These are phyloP conservation scores for Oikopleura dioica DNA, from an alignment of 23 tunicate genomes.

Conservation along the genomic window DNA sequence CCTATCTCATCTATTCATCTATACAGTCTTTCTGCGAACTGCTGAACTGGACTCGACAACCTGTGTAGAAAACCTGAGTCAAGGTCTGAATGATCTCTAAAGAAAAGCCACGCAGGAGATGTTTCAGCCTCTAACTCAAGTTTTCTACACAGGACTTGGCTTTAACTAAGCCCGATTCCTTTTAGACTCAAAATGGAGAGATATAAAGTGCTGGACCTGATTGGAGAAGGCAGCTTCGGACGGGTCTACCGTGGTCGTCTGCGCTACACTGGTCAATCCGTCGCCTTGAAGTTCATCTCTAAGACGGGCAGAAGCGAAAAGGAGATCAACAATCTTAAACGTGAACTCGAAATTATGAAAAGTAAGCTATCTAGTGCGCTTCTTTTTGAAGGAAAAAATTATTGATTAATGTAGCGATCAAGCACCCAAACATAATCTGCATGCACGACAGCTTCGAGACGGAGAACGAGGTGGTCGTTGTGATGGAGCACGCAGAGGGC, in stretches of 20 bases:
- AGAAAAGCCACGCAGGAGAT: too few relatives aligned
- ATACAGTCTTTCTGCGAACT: too few relatives aligned
- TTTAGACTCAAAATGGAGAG: too few relatives aligned
- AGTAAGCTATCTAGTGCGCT: background rate
- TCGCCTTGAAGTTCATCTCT: slow-evolving; percentile 68
- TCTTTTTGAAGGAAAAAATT: background rate
- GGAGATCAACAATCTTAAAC: slow-evolving; percentile 35
- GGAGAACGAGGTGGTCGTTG: slow-evolving; percentile 74
- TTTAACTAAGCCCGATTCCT: too few relatives aligned
- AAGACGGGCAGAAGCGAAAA: slow-evolving; percentile 62
- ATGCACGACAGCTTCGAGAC: slow-evolving; percentile 64
- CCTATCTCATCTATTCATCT: too few relatives aligned
- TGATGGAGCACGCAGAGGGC: slow-evolving; percentile 73
- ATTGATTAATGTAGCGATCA: slow-evolving; percentile 19
- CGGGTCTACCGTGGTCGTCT: slow-evolving; percentile 47
- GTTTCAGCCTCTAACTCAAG: too few relatives aligned
- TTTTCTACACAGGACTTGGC: too few relatives aligned
- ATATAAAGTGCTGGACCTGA: slow-evolving; percentile 43
- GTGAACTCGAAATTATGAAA: slow-evolving; percentile 54
- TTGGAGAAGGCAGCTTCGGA: slow-evolving; percentile 80
- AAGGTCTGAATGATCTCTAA: too few relatives aligned
- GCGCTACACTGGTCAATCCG: slow-evolving; percentile 50
- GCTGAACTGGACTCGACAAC: too few relatives aligned
- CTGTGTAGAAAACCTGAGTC: too few relatives aligned
- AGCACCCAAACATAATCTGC: slow-evolving; percentile 53